phyloP scores from a whole-genome alignment of 2,113 vertebrate species.

The Pogonocichla stellata region DNA sequence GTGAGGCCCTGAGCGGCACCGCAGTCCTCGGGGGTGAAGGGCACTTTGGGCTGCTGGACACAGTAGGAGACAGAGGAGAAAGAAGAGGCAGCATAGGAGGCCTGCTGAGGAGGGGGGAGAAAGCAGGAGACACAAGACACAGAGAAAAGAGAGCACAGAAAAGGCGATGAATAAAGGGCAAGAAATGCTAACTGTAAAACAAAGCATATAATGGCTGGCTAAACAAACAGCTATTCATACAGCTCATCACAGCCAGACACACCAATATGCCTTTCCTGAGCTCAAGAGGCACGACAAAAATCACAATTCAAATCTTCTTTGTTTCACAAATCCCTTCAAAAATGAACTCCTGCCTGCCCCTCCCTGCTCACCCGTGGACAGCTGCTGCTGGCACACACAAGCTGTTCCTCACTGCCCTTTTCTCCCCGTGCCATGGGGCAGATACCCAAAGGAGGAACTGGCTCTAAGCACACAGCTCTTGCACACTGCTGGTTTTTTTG shows the following conservation, averaged over 20 bases:
- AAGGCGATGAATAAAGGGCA: background rate
- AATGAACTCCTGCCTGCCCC: background rate
- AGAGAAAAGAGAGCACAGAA: slow-evolving; percentile 62
- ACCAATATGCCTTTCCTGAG: background rate
- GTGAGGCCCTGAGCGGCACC: slow-evolving; percentile 91
- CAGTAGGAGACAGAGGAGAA: slow-evolving; percentile 93
- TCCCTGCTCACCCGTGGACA: background rate
- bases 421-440: fast-evolving
- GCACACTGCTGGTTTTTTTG: background rate
- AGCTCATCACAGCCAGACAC: slow-evolving; percentile 11
- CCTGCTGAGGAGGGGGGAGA: slow-evolving; percentile 78
- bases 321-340: slow-evolving; percentile 32
- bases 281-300: background rate
- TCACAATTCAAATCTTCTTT: slow-evolving; percentile 11
- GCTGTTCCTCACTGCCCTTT: background rate
- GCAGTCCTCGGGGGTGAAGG: slow-evolving; percentile 88
- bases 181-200: background rate
- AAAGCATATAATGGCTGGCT: background rate
- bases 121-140: slow-evolving; percentile 59
- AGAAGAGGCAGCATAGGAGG: slow-evolving; percentile 91
- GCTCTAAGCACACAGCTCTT: background rate
- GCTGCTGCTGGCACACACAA: background rate
- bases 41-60: slow-evolving; percentile 89
- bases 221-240: background rate
- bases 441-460: background rate